These are phyloP conservation scores for Corythaeola cristata DNA, from an alignment of 2,113 vertebrate genomes.

Conservation along the genomic window DNA sequence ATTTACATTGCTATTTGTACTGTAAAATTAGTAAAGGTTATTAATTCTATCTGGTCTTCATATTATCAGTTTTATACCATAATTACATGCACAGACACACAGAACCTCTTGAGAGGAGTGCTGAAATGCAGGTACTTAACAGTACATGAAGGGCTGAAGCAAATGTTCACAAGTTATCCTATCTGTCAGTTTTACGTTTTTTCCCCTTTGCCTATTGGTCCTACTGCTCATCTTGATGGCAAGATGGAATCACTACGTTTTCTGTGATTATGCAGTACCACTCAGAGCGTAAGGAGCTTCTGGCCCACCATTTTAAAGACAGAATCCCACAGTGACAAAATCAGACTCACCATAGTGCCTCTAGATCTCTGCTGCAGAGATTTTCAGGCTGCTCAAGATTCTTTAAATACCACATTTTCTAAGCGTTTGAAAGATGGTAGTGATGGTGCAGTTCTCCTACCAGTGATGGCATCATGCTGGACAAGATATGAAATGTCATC, in stretches of 20 bases:
- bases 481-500: not conserved
- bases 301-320: not conserved
- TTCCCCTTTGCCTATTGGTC: not conserved
- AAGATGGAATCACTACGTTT: not conserved
- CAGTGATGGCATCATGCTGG: not conserved
- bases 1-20: constrained; percentile 55
- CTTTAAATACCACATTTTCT: not conserved
- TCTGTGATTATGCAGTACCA: not conserved
- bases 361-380: not conserved
- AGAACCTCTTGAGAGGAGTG: constrained; percentile 40
- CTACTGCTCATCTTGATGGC: not conserved
- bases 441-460: not conserved
- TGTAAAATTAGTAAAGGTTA: constrained; percentile 62
- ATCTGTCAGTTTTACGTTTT: not conserved
- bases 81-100: constrained; percentile 62
- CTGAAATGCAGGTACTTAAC: not conserved
- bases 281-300: not conserved
- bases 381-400: not conserved
- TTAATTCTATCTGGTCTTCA: constrained; percentile 51
- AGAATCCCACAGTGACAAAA: not conserved
- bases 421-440: not conserved
- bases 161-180: not conserved
- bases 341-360: not conserved
- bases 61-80: constrained; percentile 23
- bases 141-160: constrained; percentile 6